phyloP scores from a whole-genome alignment of 2,888 invertebrate species.

The Lagria hirta region DNA sequence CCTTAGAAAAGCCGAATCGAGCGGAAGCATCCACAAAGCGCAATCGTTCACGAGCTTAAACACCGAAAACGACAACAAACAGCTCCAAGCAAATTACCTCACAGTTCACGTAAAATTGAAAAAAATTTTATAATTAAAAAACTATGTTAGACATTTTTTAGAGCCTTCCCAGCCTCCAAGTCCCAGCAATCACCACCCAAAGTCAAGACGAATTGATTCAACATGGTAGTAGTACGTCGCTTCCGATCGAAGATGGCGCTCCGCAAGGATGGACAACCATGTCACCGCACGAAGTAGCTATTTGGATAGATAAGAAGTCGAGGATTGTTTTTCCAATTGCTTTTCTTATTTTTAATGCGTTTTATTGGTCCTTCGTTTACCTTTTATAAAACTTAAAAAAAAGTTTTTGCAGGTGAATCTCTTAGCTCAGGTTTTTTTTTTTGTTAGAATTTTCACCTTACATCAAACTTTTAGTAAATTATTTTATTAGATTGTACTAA shows the following conservation, averaged over 20 bases:
- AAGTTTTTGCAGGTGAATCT: neutral
- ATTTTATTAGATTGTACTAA: neutral
- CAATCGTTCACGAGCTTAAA: constrained; percentile 73
- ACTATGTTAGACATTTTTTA: constrained; percentile 24
- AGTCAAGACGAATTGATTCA: constrained; percentile 63
- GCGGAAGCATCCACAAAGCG: constrained; percentile 65
- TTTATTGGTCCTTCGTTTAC: constrained; percentile 52
- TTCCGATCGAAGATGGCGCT: no score
- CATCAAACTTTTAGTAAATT: neutral
- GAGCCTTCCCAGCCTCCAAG: constrained; percentile 60
- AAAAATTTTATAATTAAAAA: constrained; percentile 4
- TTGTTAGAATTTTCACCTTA: neutral
- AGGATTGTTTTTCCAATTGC: constrained; percentile 75
- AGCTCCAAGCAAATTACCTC: constrained; percentile 68
- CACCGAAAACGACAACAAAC: constrained; percentile 56
- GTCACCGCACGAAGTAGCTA: constrained; percentile 86
- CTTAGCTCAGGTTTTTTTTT: neutral
- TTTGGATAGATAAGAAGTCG: constrained; percentile 82
- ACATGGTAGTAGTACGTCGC: constrained; percentile 38
- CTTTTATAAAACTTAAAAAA: constrained; percentile 32
- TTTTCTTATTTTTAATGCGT: constrained; percentile 74
- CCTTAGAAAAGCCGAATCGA: constrained; percentile 64
- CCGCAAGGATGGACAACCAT: constrained; percentile 71
- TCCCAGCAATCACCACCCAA: constrained; percentile 71
- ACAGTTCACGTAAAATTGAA: constrained; percentile 68